Evolutionary conservation across 2,113 vertebrate genomes (phyloP).

Genomic region (Pica pica): DNA sequence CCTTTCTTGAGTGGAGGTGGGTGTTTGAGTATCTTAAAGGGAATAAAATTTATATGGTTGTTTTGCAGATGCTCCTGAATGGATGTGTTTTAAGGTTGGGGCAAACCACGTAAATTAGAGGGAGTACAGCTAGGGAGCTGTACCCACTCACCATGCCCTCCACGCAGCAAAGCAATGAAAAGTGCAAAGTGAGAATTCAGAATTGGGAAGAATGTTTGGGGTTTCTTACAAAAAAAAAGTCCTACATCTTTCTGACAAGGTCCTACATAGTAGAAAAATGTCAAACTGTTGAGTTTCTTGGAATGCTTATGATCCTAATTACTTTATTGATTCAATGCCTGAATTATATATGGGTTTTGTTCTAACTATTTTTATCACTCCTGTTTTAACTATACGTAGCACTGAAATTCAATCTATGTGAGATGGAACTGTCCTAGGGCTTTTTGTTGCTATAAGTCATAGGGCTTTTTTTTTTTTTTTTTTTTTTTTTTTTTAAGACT

Average conservation of each 20-base stretch:
- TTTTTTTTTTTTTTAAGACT: neutral
- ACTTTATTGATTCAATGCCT: neutral
- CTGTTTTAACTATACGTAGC: neutral
- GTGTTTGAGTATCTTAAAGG: accelerated
- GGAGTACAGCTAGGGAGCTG: neutral
- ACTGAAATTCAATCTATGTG: neutral
- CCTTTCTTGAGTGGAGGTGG: accelerated
- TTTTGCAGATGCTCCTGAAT: neutral
- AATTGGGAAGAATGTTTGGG: neutral
- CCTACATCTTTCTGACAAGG: accelerated
- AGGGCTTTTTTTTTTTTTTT: neutral
- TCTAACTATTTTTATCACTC: accelerated
- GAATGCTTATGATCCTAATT: neutral
- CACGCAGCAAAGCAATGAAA: neutral
- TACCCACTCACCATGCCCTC: accelerated
- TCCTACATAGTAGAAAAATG: accelerated
- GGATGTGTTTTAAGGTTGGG: too few relatives aligned
- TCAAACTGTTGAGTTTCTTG: neutral
- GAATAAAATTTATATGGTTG: neutral
- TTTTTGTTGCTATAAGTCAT: neutral
- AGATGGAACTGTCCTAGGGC: neutral
- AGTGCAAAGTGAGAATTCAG: neutral
- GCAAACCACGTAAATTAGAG: too few relatives aligned
- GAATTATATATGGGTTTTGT: accelerated
- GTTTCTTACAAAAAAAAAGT: neutral